phyloP scores from a whole-genome alignment of 2,797 vertebrate genomes.

The Macropus fuliginosus region DNA sequence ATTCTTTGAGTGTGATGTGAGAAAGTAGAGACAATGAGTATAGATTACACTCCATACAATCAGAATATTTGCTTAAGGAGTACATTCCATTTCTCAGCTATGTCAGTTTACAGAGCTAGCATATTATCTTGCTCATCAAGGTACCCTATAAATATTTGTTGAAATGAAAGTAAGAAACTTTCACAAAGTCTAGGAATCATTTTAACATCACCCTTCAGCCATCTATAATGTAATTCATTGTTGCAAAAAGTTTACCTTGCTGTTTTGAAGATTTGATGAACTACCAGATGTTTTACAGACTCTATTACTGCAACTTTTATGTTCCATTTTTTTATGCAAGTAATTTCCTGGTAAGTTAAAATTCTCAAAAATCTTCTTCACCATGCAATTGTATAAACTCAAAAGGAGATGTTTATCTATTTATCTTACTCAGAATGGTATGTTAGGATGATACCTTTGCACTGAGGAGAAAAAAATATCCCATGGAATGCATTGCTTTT shows the following conservation, averaged over 20 bases:
- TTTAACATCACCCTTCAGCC: neutral
- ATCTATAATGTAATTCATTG: neutral
- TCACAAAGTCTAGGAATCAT: conserved; percentile 2
- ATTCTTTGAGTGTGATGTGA: neutral
- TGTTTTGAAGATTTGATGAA: conserved; percentile 51
- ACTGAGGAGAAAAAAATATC: conserved; percentile 9
- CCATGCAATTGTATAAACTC: neutral
- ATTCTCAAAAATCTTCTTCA: conserved; percentile 16
- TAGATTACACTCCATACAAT: neutral
- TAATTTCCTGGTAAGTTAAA: neutral
- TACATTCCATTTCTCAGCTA: neutral
- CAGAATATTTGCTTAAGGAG: neutral
- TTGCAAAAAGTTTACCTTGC: neutral
- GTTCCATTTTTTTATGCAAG: conserved; percentile 24
- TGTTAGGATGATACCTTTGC: neutral
- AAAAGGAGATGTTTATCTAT: conserved; percentile 4
- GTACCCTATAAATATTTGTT: conserved; percentile 21
- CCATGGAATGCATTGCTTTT: neutral
- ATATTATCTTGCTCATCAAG: neutral
- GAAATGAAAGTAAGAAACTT: conserved; percentile 7
- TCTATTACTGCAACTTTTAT: conserved; percentile 41
- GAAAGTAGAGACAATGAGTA: neutral
- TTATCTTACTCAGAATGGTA: neutral
- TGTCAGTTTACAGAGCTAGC: neutral
- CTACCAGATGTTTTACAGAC: neutral